Percentiles rank a stretch among this genome's conserved stretches.
Conservation (phyloP, 2,113 vertebrate species). For the Ameiurus melas region DNA sequence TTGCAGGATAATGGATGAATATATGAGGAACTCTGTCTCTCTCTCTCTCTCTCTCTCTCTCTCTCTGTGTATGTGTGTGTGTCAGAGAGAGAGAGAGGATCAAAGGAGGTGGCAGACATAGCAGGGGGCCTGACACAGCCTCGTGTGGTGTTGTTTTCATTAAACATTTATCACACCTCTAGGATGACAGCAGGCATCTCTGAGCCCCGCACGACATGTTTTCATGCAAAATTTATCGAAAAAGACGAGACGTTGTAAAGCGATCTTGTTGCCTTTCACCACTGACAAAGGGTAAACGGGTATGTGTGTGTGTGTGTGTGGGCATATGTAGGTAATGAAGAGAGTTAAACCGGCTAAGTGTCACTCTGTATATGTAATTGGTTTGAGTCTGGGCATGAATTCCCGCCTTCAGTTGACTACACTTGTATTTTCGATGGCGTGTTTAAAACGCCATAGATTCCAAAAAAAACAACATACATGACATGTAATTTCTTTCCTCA, state of each 20-base stretch:
- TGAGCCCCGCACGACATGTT: slow-evolving; percentile 79
- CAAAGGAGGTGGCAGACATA: slow-evolving; percentile 82
- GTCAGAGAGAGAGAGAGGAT: slow-evolving; percentile 73
- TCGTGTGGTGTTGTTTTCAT: slow-evolving; percentile 95
- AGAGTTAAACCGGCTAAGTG: slow-evolving; percentile 31
- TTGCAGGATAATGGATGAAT: slow-evolving; percentile 69
- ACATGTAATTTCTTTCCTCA: neutral
- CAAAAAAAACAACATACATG: neutral
- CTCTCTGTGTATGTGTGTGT: slow-evolving; percentile 11
- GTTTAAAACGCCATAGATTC: neutral
- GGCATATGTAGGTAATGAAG: slow-evolving; percentile 20
- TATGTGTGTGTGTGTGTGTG: slow-evolving; percentile 25
- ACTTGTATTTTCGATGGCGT: neutral
- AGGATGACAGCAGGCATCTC: slow-evolving; percentile 93
- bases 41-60: no score
- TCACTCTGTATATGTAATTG: slow-evolving; percentile 28
- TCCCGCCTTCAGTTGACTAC: neutral
- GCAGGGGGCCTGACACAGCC: slow-evolving; percentile 88
- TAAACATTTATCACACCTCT: slow-evolving; percentile 97
- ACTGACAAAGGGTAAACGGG: slow-evolving; percentile 79
- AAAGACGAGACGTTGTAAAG: slow-evolving; percentile 83
- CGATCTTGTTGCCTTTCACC: slow-evolving; percentile 86
- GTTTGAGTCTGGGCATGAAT: slow-evolving; percentile 13
- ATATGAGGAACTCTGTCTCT: slow-evolving; percentile 27
- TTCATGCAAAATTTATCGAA: slow-evolving; percentile 98